These are phyloP conservation scores for Rutilus rutilus DNA, from an alignment of 2,113 vertebrate genomes.

Conservation along the genomic window DNA sequence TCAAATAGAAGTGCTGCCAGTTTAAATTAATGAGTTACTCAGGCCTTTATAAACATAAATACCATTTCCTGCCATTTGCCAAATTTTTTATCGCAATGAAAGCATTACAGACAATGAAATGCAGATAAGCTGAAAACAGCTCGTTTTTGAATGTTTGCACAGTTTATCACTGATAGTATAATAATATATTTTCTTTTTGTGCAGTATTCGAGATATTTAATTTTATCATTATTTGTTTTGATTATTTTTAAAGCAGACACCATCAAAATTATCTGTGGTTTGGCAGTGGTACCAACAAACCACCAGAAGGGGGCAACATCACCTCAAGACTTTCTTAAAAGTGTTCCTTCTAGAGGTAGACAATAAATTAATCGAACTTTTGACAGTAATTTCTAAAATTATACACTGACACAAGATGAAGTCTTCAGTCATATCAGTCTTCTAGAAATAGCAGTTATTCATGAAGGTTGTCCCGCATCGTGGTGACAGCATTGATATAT, in stretches of 20 bases:
- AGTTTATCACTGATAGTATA: not conserved
- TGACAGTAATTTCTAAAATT: not conserved
- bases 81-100: not conserved
- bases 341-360: not conserved
- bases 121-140: not conserved
- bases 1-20: constrained; percentile 1
- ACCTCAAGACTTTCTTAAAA: not conserved
- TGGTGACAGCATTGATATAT: not conserved
- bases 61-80: not conserved
- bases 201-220: not conserved
- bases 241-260: not conserved
- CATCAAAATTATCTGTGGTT: not conserved
- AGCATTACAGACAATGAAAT: not conserved
- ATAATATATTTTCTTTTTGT: not conserved
- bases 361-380: not conserved
- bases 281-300: not conserved
- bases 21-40: not conserved
- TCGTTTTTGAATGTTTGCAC: not conserved
- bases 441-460: not conserved
- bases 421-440: not conserved
- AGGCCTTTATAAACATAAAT: constrained; percentile 13
- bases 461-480: not conserved
- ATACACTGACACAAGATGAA: not conserved
- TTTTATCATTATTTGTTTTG: not conserved
- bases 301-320: constrained; percentile 19